Conservation (phyloP, 2,888 invertebrate genomes). For the Balanococcus diminutus region DNA sequence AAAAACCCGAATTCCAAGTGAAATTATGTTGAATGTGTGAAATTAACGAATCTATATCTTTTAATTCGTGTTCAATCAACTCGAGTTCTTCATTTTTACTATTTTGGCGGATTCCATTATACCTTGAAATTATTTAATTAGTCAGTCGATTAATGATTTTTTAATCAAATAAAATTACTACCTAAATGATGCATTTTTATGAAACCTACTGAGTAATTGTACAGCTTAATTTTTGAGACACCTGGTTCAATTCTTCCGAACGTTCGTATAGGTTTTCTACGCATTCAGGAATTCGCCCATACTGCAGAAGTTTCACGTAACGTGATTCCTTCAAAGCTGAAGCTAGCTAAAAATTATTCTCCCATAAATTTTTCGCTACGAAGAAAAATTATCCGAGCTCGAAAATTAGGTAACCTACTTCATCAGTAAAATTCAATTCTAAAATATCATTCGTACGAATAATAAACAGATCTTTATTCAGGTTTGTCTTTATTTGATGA, state of each 20-base stretch:
- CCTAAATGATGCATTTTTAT: background rate
- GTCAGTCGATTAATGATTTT: background rate
- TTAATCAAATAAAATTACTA: background rate
- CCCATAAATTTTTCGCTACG: background rate
- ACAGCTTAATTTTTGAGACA: constrained; percentile 16
- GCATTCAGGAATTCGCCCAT: constrained; percentile 33
- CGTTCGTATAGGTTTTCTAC: constrained; percentile 43
- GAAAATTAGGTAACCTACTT: constrained; percentile 17
- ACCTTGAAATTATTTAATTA: no score
- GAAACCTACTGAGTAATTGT: constrained; percentile 46
- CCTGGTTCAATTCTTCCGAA: constrained; percentile 45
- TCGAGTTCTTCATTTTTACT: constrained; percentile 51
- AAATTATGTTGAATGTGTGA: constrained; percentile 29
- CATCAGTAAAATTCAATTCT: constrained; percentile 52
- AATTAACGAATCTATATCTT: constrained; percentile 6
- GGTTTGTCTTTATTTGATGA: constrained; percentile 42
- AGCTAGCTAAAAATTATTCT: constrained; percentile 8
- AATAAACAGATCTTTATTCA: constrained; percentile 36
- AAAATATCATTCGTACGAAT: constrained; percentile 33
- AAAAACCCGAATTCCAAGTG: constrained; percentile 52
- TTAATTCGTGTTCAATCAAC: constrained; percentile 39
- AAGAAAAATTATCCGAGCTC: background rate
- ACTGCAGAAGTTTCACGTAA: constrained; percentile 49
- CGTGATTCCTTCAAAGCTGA: constrained; percentile 44
- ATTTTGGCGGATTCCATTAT: constrained; percentile 48